Evolutionary conservation across 2,888 invertebrate species (phyloP).

Genomic region (Tipula unca): DNA sequence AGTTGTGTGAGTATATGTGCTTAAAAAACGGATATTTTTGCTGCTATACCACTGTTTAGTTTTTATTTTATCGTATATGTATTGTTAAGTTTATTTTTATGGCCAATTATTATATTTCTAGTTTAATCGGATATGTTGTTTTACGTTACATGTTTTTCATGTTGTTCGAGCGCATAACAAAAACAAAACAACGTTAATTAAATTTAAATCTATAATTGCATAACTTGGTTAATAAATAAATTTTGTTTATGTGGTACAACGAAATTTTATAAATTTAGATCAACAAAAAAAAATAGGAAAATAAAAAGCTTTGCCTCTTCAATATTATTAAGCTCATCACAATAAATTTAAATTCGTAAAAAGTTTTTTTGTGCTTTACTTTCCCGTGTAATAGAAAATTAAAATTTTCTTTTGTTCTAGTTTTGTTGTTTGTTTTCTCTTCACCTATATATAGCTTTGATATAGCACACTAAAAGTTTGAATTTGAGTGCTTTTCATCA

Average conservation of each 20-base stretch:
- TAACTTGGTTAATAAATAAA: no score
- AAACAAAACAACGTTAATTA: no score
- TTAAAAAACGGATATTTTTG: background rate
- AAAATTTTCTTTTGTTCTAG: no score
- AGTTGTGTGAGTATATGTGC: background rate
- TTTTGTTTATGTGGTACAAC: no score
- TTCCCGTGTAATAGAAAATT: background rate
- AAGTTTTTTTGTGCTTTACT: background rate
- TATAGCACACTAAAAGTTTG: background rate
- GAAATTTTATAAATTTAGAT: no score
- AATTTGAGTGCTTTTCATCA: background rate
- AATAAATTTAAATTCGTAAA: background rate
- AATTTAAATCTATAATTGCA: no score
- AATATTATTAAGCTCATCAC: background rate
- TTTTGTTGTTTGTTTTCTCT: no score
- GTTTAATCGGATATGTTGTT: background rate
- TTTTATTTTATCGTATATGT: background rate
- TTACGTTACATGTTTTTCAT: background rate
- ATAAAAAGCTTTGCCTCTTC: background rate
- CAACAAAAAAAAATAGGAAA: no score
- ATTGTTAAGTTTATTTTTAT: background rate
- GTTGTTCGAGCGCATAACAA: background rate
- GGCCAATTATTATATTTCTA: background rate
- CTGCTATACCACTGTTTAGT: background rate
- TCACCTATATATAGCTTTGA: background rate